Conservation (phyloP, 2,888 invertebrate species). For the Poecilus cupreus region DNA sequence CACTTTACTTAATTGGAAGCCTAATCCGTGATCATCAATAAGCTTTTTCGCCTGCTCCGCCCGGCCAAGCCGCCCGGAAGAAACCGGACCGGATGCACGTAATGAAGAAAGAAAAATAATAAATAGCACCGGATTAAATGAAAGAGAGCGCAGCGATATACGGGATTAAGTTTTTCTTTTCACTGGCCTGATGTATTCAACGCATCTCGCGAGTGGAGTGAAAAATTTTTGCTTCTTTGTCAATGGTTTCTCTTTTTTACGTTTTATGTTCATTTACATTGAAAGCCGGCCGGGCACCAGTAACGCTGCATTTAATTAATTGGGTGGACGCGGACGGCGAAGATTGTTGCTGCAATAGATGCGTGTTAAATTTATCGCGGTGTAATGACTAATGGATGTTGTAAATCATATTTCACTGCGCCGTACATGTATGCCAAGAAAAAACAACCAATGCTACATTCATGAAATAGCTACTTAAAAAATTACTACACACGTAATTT, state of each 20-base stretch:
- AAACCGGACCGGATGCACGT: constrained; percentile 37
- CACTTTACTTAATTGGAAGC: constrained; percentile 58
- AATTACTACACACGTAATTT: neutral
- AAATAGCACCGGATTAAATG: constrained; percentile 56
- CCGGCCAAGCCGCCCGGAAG: neutral
- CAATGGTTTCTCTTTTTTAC: constrained; percentile 38
- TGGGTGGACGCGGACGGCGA: neutral
- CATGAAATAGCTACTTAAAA: neutral
- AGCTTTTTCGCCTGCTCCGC: constrained; percentile 33
- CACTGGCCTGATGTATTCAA: constrained; percentile 42
- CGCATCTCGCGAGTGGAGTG: neutral
- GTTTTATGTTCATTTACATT: constrained; percentile 25
- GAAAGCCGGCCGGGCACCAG: constrained; percentile 8
- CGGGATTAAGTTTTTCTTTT: constrained; percentile 47
- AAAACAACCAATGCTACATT: neutral
- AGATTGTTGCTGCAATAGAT: neutral
- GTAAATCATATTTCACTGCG: neutral
- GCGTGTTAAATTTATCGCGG: neutral
- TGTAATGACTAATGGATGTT: neutral
- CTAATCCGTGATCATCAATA: constrained; percentile 57
- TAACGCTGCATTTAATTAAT: constrained; percentile 21
- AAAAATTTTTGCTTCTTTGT: constrained; percentile 40
- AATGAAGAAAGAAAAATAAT: constrained; percentile 59
- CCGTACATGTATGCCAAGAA: neutral
- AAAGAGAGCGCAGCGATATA: constrained; percentile 39